Evolutionary conservation across 1,140 invertebrate species (phyloP), one percentile per base, ranked within the genome.

Genomic region (Carcinoscorpius rotundicauda): DNA sequence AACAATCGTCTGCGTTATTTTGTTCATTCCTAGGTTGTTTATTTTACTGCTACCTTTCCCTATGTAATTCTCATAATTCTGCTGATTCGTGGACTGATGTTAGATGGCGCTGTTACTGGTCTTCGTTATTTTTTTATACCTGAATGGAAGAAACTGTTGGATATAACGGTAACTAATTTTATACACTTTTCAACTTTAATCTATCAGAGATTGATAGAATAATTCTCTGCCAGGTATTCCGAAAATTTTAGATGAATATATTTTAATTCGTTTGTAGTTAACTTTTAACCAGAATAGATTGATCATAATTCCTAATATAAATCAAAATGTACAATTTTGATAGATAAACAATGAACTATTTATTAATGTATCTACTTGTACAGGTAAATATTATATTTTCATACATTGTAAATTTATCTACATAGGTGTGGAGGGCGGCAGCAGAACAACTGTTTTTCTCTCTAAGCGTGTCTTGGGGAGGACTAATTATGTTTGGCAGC

Each of bases 11-110:
- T 29, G 29, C 29, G 48, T 6, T 61, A 59, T 69, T 6, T 50
- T 70, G 9, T 72, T 66, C 49, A 56, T 72, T 51, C 64, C 66
- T 9, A 70, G 69, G 62, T 82, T 49, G 81, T 83, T n/a, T 82
- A 82, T 79, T 83, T 83, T 64, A 83, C 82, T 4, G 81, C 82
- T 48, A 74, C 83, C 29, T 82, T 85, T 67, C 83, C 82, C 3
- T 84, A 84, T 72, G 65, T 81, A 5, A 81, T 84, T 0, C 75
- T 84, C 6, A 72, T 78, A 10, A 78, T 79, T 55, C 72, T 84
- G 50, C 76, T 84, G 62, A 75, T 84, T 51, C 75, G 81, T 61
- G 83, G 83, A 61, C 76, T 82, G 11, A 82, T 80, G 4, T 69
- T 81, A 51, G 73, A 74, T 0, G 81, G 81, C 9, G 80, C 81